Conservation (phyloP, 2,113 vertebrate genomes). For the Nerophis lumbriciformis region DNA sequence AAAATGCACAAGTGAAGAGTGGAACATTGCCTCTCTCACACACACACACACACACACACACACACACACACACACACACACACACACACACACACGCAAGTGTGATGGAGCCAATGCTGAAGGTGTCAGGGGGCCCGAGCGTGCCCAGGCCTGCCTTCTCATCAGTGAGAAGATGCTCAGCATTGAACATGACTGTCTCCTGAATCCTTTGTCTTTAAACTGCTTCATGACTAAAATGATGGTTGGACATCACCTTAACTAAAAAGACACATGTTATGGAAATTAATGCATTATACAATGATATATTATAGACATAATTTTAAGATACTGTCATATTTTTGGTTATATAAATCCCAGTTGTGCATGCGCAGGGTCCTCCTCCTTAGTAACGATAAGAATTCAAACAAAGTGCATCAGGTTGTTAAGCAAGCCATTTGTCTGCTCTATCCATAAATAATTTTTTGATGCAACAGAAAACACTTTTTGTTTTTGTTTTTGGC, state of each 20-base stretch:
- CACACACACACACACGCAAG: conserved; percentile 24
- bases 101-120: conserved; percentile 63
- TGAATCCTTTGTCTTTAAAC: not conserved
- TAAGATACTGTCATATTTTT: too few species aligned
- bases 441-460: too few species aligned
- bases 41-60: conserved; percentile 4
- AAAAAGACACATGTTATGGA: not conserved
- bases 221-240: not conserved
- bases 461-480: too few species aligned
- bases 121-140: conserved; percentile 53
- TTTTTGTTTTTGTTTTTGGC: not conserved
- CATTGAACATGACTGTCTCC: conserved; percentile 14
- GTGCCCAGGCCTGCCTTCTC: conserved; percentile 69
- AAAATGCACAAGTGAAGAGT: not conserved
- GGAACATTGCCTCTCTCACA: not conserved
- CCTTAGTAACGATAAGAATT: too few species aligned
- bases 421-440: too few species aligned
- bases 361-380: too few species aligned
- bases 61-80: not conserved
- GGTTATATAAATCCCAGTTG: too few species aligned
- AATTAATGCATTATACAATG: not conserved
- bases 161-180: conserved; percentile 19
- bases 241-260: not conserved
- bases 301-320: too few species aligned
- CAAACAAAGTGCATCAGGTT: too few species aligned